Evolutionary conservation across 2,888 invertebrate genomes (phyloP).

Genomic region (Acanthosepion lycidas): DNA sequence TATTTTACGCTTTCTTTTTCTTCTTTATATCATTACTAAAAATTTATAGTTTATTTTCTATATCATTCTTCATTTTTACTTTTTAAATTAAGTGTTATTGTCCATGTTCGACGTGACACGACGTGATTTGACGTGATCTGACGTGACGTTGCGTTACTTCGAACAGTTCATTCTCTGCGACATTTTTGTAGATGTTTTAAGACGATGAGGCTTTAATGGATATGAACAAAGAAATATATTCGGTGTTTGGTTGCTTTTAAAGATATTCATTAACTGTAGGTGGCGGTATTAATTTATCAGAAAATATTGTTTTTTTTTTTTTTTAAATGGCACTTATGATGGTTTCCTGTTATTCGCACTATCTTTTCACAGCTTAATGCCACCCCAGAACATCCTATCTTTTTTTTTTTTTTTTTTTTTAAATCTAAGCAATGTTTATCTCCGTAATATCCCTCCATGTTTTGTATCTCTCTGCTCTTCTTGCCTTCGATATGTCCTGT

Average conservation of each 20-base stretch:
- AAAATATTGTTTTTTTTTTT: not conserved
- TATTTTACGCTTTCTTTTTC: not conserved
- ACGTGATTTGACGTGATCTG: not conserved
- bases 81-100: not conserved
- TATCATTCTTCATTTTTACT: not conserved
- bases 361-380: too few species aligned
- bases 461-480: too few species aligned
- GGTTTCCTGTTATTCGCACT: too few species aligned
- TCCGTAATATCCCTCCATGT: too few species aligned
- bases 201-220: not conserved
- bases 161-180: not conserved
- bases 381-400: too few species aligned
- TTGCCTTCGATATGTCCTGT: too few species aligned
- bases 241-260: not conserved
- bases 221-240: not conserved
- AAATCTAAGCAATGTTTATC: too few species aligned
- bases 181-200: not conserved
- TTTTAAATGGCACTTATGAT: too few species aligned
- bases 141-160: not conserved
- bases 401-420: too few species aligned
- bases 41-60: not conserved
- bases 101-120: not conserved
- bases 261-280: not conserved
- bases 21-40: not conserved
- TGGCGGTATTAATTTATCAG: not conserved